Base-by-base conservation (phyloP, 2,113 vertebrate genomes). In the Xiphorhynchus elegans region DNA sequence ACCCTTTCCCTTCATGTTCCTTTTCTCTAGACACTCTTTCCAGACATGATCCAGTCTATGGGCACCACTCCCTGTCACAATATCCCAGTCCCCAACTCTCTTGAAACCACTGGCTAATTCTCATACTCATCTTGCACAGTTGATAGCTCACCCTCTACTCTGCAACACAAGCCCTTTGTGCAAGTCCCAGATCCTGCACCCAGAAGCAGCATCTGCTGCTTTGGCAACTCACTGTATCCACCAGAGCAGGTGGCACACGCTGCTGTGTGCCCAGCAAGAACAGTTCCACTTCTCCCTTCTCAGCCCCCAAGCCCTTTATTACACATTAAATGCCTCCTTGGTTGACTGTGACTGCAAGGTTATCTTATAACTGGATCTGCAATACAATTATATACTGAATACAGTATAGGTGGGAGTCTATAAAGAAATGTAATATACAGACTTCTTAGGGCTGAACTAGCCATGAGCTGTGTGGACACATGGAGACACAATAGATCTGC, bases 401-500 rank as follows among this genome's bases (percentile, higher is more conserved):
- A 62, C 47, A 74, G 3, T 35, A 16, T 40, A 80, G 11, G 29
- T 42, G 20, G 15, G n/a, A 67, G 20, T 60, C 59, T 62, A 28
- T 33, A 47, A 49, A 55, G 47, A 81, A 80, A 68, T 25, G 8
- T 28, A 15, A 33, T 21, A 33, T 24, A n/a, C 7, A 24, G 19
- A 24, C 20, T 53, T 50, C 42, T 44, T 44, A 50, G 58, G 58
- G 19, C 4, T 39, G 58, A 64, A 20, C 40, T n/a, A 40, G 47
- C 46, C 28, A 24, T 16, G 35, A 79, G 21, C 26, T 83, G 14
- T 66, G 29, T 12, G 40, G 40, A 25, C n/a, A 28, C 1, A 0
- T 3, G 21, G 9, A 16, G 17, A 40, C 1, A 1, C 25, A 17
- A 15, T 0, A 0, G 10, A 17, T 72, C 42, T 8, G 5, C 37